Base-by-base conservation (phyloP, 1,140 invertebrate genomes). In the Polyergus mexicanus region DNA sequence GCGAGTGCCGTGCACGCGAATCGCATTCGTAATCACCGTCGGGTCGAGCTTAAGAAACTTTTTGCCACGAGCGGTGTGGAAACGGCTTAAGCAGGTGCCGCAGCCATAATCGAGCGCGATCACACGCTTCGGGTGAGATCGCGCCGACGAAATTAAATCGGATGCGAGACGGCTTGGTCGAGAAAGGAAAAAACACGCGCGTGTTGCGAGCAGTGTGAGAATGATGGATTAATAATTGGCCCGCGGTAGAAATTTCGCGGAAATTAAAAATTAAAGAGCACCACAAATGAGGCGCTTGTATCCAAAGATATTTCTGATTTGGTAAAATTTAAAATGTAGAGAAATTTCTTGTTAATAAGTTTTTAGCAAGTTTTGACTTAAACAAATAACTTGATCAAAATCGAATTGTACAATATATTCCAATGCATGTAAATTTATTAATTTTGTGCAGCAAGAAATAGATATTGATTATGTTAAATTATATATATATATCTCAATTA, bases 21-120 rank as follows among this genome's bases (percentile, higher is more conserved):
- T 89, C 86, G 68, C 74, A 54, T 68, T 86, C 83, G 77, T 88
- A 90, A 91, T 86, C 88, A 88, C 47, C 85, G 58, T 72, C 86
- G 32, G 63, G 60, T 81, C 58, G 66, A 54, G 11, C 47, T 56
- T 56, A 66, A 68, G 51, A 72, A n/a, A 63, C 65, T 74, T 88
- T 68, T 76, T 83, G 76, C 56, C 60, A 38, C 58, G 16, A 41
- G 62, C 76, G 68, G 38, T 65, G 76, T 54, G 75, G 25, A 47
- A 35, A 74, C 78, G 78, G 68, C 80, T 81, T 81, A 84, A 84
- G 81, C 81, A 84, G 81, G 81, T 81, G 78, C 78, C 78, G 66
- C 68, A 22, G 35, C 66, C 66, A 60, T 81, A 72, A 81, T 81
- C 78, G 54, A 41, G 51, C 54, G 66, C 78, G 78, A 72, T 81